Conservation (phyloP, 2,113 vertebrate genomes). For the Thamnaconus septentrionalis region DNA sequence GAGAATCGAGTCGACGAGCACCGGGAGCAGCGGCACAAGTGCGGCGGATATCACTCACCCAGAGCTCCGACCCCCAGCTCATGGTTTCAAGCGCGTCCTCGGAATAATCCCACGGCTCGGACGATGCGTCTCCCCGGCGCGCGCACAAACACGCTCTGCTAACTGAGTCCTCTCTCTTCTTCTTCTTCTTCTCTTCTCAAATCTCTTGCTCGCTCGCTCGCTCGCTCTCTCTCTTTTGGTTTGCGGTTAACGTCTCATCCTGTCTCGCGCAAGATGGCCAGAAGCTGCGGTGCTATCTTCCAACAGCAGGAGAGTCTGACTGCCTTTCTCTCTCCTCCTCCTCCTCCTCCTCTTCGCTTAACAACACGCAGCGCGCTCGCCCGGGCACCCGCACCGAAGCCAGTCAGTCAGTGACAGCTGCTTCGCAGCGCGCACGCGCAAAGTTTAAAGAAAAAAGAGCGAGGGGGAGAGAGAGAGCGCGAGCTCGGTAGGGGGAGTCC, state of each 20-base stretch:
- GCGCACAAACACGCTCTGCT: constrained; percentile 10
- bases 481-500: constrained; percentile 1
- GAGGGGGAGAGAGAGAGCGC: background rate
- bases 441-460: background rate
- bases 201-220: no score
- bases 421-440: constrained; percentile 46
- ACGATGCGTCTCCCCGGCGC: constrained; percentile 29
- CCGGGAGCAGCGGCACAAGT: constrained; percentile 9
- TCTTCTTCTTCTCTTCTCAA: no score
- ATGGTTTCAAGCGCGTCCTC: constrained; percentile 72
- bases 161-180: no score
- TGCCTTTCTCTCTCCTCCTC: constrained; percentile 4
- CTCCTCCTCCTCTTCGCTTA: background rate
- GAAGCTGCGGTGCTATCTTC: constrained; percentile 61
- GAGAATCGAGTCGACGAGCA: background rate
- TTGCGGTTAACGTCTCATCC: constrained; percentile 59
- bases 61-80: constrained; percentile 79
- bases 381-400: constrained; percentile 47
- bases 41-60: constrained; percentile 59
- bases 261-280: constrained; percentile 69
- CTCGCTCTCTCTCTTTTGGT: no score
- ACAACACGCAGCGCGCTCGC: constrained; percentile 49
- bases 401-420: constrained; percentile 64
- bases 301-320: constrained; percentile 31
- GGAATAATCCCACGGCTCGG: constrained; percentile 70